Evolutionary conservation across 2,888 invertebrate species (phyloP), one percentile per base, ranked within the genome.

Genomic region (Pollenia labialis): DNA sequence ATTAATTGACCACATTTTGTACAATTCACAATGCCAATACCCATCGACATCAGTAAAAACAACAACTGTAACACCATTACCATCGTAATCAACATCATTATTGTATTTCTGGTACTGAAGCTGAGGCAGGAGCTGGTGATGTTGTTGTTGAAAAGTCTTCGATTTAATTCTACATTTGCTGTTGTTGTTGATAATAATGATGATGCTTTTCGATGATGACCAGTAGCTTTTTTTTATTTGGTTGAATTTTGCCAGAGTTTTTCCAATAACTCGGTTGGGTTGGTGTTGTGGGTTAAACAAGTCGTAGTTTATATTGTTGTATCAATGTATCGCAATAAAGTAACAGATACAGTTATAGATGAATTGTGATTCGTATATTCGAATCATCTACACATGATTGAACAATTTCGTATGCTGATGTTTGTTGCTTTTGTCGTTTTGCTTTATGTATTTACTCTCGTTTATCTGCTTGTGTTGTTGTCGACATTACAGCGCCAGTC

Each of bases 1-100:
- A 91, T 91, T 91, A 91, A 91, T 91, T 91, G 91, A 91, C 91
- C 91, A 91, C 91, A 91, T 90, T 90, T 91, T 87, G 89, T 82
- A 85, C 75, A 85, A 68, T 87, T 85, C 84, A 68, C 74, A 81
- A 81, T 81, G 74, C 74, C 81, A 83, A 80, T 80, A 83, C 64
- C 32, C 83, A 84, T 50, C 32, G 44, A 16, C 66, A 62, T 23
- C 18, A 56, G 8, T 23, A 52, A 18, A 76, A 42, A 64, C 46
- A 60, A 52, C 50, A 80, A 56, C 56, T 48, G 18, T 10, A 72
- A 74, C 81, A 56, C 23, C 66, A 77, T 50, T 56, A 12, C 23
- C 52, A 56, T 44, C 72, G 60, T 46, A 58, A 72, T 66, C 79
- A 68, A 56, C 56, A 71, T 66, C 14, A 32, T 72, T 69, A 62